A percentile compares a stretch with the other conserved stretches of the same genome.
phyloP scores from a whole-genome alignment of 2,888 invertebrate genomes.

The Lypha dubia region DNA sequence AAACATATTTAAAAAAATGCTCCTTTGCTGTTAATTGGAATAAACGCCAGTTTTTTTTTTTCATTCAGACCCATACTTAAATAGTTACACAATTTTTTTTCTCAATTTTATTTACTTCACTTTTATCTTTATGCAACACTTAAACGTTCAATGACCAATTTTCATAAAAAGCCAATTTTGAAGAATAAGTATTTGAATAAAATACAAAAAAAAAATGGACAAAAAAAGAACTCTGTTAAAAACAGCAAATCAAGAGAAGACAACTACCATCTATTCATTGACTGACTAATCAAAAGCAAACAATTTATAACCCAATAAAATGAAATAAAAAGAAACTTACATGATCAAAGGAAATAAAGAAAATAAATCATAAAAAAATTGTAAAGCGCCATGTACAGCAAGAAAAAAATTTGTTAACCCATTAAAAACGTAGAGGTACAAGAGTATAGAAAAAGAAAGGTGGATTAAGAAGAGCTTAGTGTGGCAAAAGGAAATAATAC shows the following conservation, averaged over 20 bases:
- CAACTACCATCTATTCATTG: constrained; percentile 49
- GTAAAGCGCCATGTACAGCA: background rate
- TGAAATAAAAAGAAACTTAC: constrained; percentile 48
- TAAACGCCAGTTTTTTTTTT: no score
- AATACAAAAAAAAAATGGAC: background rate
- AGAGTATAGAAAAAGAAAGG: no score
- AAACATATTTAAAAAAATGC: no score
- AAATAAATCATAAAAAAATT: constrained; percentile 28
- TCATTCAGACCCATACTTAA: background rate
- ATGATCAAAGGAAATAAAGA: constrained; percentile 59
- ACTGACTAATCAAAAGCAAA: constrained; percentile 66
- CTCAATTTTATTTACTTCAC: background rate
- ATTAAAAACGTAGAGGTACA: background rate
- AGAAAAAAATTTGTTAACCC: background rate
- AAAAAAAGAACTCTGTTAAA: background rate
- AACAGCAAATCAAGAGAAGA: constrained; percentile 36
- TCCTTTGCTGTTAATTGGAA: no score
- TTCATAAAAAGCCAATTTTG: constrained; percentile 5
- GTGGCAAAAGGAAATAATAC: no score
- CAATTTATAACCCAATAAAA: constrained; percentile 69
- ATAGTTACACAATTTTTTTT: background rate
- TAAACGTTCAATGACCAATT: constrained; percentile 26
- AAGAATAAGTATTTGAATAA: constrained; percentile 36
- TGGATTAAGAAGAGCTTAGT: no score
- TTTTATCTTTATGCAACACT: background rate